Base-by-base conservation (phyloP, 2,113 vertebrate genomes). In the human region DNA sequence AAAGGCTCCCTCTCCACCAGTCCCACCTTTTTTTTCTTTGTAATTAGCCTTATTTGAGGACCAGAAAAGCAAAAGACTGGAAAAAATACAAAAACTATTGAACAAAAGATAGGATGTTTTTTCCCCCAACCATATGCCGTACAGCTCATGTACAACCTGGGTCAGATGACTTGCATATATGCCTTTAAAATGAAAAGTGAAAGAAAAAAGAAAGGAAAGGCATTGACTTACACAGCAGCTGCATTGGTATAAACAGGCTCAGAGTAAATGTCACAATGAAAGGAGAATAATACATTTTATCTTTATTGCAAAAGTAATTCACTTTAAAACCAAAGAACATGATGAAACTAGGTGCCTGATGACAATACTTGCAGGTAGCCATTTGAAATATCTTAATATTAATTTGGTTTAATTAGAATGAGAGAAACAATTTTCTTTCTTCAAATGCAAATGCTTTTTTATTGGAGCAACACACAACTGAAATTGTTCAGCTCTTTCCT, bases 1-100 rank as follows among this genome's bases (percentile, higher is more conserved):
- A 99, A 99, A 99, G 99, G 97, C 99, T 98, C 98, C 98, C 99
- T 99, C 98, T 99, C 98, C 97, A 99, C 97, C 97, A 98, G 98
- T 98, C 98, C 98, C 98, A 99, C 99, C 98, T 99, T 99, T 98
- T 98, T 87, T 98, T 98, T 91, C 93, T 99, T 98, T 99, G 98
- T 99, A 99, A 99, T 99, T 99, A 99, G 98, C 98, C 98, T 98
- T 98, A 99, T 99, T 99, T 98, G 98, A 99, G 98, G 98, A 98
- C 97, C 97, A 99, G 98, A 98, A 98, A 99, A 99, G 98, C 98
- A 99, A 98, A 99, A 98, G 98, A 98, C 98, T 98, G 98, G 98
- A 97, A 98, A 98, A 98, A 98, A 98, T 98, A 98, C 98, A 98
- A 98, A 98, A 98, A 98, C 97, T 80, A 55, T 98, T 98, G 98